Conservation (phyloP, 2,797 vertebrate genomes). For the Onychomys leucogaster region DNA sequence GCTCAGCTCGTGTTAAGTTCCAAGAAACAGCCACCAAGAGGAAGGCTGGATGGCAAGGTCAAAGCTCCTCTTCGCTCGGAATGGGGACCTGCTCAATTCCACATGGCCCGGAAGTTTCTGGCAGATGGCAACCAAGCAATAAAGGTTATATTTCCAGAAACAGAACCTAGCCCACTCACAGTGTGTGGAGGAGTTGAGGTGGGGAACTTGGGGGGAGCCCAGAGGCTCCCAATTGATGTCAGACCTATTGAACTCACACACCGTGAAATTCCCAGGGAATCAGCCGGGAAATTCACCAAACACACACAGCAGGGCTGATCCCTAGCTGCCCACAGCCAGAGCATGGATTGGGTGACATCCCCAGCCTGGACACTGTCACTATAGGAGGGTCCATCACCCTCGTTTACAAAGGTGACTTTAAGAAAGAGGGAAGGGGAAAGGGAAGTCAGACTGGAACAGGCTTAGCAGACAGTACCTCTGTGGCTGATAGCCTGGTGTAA, state of each 20-base stretch:
- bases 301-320: background rate
- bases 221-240: slow-evolving; percentile 1
- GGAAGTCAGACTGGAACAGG: background rate
- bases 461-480: background rate
- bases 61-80: background rate
- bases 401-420: slow-evolving; percentile 54
- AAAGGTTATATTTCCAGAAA: slow-evolving; percentile 35
- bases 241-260: background rate
- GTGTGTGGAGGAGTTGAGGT: background rate
- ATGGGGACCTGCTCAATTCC: background rate
- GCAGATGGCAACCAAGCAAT: background rate
- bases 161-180: slow-evolving; percentile 7
- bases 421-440: background rate
- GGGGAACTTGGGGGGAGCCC: background rate
- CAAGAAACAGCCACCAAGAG: background rate
- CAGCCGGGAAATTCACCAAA: background rate
- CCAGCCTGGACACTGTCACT: too few relatives aligned
- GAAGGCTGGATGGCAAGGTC: background rate
- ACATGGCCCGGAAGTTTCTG: background rate
- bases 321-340: background rate
- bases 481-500: background rate
- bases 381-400: background rate
- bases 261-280: slow-evolving; percentile 20
- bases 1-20: background rate
- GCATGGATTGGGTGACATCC: background rate